Conservation (phyloP, 1,140 invertebrate genomes). For the Drosophila pallidifrons region DNA sequence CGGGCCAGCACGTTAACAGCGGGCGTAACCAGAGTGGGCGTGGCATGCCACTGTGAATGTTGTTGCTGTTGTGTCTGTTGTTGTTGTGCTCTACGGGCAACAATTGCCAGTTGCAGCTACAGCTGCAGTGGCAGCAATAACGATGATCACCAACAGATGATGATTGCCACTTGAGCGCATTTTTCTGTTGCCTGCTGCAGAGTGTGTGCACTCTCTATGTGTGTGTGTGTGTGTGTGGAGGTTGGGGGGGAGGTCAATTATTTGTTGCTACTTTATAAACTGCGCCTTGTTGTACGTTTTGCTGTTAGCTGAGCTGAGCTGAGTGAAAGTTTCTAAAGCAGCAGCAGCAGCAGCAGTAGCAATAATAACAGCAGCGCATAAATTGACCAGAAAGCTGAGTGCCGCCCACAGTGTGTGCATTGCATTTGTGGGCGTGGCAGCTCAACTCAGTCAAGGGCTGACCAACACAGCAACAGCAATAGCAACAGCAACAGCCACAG, state of each 20-base stretch:
- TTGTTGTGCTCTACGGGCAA: slow-evolving; percentile 41
- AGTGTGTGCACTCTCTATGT: slow-evolving; percentile 12
- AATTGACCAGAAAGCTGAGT: slow-evolving; percentile 54
- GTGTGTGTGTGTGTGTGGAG: slow-evolving; percentile 22
- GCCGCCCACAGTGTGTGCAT: slow-evolving; percentile 9
- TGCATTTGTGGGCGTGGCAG: slow-evolving; percentile 20
- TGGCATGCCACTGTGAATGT: slow-evolving; percentile 4
- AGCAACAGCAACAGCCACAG: background rate
- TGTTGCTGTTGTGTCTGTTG: slow-evolving; percentile 5
- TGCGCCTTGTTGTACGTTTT: slow-evolving; percentile 25
- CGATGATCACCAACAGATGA: slow-evolving; percentile 41
- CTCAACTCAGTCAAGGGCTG: slow-evolving; percentile 1
- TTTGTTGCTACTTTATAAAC: slow-evolving; percentile 80
- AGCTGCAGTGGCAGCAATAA: slow-evolving; percentile 37
- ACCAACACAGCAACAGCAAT: background rate
- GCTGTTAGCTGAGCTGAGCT: background rate
- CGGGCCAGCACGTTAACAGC: slow-evolving; percentile 8
- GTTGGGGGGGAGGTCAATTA: slow-evolving; percentile 60
- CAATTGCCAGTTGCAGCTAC: slow-evolving; percentile 70
- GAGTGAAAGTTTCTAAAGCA: slow-evolving; percentile 39
- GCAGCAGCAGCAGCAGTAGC: slow-evolving; percentile 27
- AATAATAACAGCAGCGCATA: slow-evolving; percentile 46
- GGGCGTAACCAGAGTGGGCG: slow-evolving; percentile 1
- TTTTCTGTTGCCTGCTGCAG: slow-evolving; percentile 39
- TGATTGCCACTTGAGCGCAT: slow-evolving; percentile 75